Percentiles rank a stretch among this genome's conserved stretches.
Conservation (phyloP, 2,113 vertebrate genomes). For the Rhagologus leucostigma region DNA sequence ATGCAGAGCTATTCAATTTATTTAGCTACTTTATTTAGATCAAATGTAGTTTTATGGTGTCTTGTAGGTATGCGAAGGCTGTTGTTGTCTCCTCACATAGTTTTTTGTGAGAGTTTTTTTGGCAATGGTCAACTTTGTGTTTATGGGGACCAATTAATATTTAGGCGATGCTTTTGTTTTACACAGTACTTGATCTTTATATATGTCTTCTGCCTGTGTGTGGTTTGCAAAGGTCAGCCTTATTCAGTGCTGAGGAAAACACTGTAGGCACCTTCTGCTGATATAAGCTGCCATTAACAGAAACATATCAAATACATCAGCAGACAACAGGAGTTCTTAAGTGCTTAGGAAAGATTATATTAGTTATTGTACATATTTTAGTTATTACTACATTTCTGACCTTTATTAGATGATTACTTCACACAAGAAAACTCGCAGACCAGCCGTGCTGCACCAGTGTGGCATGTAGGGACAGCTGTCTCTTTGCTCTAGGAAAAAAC, state of each 20-base stretch:
- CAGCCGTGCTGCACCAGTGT: rapidly evolving
- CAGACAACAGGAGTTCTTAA: background rate
- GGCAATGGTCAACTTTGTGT: background rate
- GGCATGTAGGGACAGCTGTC: background rate
- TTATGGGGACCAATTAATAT: background rate
- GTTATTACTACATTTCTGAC: background rate
- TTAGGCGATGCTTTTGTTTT: background rate
- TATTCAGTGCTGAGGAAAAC: background rate
- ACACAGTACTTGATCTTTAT: background rate
- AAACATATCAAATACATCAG: background rate
- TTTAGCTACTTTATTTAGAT: background rate
- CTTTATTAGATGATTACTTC: conserved; percentile 1
- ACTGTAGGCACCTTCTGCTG: background rate
- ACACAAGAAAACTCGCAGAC: background rate
- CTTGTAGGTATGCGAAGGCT: background rate
- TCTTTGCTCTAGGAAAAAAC: background rate
- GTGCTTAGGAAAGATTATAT: background rate
- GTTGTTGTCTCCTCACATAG: background rate
- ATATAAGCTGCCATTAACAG: background rate
- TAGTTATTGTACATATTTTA: background rate
- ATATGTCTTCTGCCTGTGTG: background rate
- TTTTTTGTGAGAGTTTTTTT: background rate
- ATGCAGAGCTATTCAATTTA: background rate
- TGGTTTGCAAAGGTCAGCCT: background rate
- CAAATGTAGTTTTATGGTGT: background rate